Conservation (phyloP, 2,888 invertebrate genomes). For the Mythimna vitellina region DNA sequence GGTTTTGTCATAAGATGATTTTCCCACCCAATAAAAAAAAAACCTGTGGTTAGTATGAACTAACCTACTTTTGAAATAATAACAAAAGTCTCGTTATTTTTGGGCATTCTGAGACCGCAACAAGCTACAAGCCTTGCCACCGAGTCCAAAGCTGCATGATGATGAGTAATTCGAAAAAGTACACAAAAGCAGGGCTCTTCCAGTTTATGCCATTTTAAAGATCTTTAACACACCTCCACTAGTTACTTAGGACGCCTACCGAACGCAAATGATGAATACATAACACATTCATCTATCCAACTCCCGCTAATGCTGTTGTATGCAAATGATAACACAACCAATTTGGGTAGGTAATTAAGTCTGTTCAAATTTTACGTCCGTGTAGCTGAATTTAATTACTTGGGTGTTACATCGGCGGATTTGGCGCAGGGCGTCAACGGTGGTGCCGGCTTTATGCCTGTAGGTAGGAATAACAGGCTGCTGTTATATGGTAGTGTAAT, state of each 20-base stretch:
- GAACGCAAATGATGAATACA: constrained; percentile 42
- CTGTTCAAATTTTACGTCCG: constrained; percentile 64
- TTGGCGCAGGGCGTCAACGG: constrained; percentile 54
- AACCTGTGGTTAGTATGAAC: too few species aligned
- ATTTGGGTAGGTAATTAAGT: constrained; percentile 66
- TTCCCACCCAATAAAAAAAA: too few species aligned
- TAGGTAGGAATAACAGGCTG: not conserved
- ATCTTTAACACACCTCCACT: not conserved
- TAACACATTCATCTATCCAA: constrained; percentile 51
- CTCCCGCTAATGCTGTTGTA: constrained; percentile 60
- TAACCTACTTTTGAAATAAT: too few species aligned
- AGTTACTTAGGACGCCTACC: constrained; percentile 20
- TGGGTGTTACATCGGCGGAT: constrained; percentile 62
- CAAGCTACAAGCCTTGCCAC: too few species aligned
- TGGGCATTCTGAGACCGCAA: too few species aligned
- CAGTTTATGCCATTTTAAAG: constrained; percentile 5
- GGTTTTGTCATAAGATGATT: too few species aligned
- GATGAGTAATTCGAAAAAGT: too few species aligned
- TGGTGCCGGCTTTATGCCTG: constrained; percentile 27
- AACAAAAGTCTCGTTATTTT: too few species aligned
- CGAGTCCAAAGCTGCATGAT: too few species aligned
- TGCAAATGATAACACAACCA: constrained; percentile 66
- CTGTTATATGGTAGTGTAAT: constrained; percentile 18
- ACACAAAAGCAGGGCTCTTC: not conserved
- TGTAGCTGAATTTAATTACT: constrained; percentile 66